Base-by-base conservation (phyloP, 2,888 invertebrate species). In the Apeira syringaria region DNA sequence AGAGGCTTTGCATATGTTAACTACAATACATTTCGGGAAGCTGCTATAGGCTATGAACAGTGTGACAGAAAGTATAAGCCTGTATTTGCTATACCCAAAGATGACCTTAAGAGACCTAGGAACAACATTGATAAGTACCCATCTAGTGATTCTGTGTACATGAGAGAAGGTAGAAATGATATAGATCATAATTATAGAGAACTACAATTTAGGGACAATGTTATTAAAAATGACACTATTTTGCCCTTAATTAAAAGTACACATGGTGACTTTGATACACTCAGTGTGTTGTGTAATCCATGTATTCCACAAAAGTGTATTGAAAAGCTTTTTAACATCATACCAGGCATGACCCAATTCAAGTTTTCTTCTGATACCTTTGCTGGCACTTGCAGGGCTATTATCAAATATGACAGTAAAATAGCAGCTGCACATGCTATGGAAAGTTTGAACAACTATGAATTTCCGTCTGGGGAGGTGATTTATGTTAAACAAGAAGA, bases 1-100 rank as follows among this genome's bases (percentile, higher is more conserved):
- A 96, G 94, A 81, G 98, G 98, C 2, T 98, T 95, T 87, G 99
- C 96, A 5, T 99, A 96, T 80, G 92, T 99, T 4, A 94, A 97
- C 71, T 99, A 96, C 46, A 74, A 72, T 27, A 80, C 94, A 61
- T 95, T 97, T 68, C 93, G 94, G 37, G 94, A 95, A 78, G 97
- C 98, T 6, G 98, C 98, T 1, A 91, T 92, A 57, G 98, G 98
- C 0, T 96, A 93, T 75, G 98, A 98, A 83, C 94, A 95, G 52
- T 98, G 98, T 80, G 96, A 97, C 61, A 91, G 91, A 44, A 94
- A 94, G 64, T 97, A 94, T 75, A 96, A 94, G 79, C 95, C 98
- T 11, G 95, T 97, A 29, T 98, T 98, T 90, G 98, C 98, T 1
- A 96, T 96, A 64, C 97, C 97, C 9, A 94, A 94, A 81, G 94